A percentile compares a stretch with the other conserved stretches of the same genome.
These are phyloP conservation scores for Condylostylus longicornis DNA, from an alignment of 1,140 invertebrate genomes.

Conservation along the genomic window DNA sequence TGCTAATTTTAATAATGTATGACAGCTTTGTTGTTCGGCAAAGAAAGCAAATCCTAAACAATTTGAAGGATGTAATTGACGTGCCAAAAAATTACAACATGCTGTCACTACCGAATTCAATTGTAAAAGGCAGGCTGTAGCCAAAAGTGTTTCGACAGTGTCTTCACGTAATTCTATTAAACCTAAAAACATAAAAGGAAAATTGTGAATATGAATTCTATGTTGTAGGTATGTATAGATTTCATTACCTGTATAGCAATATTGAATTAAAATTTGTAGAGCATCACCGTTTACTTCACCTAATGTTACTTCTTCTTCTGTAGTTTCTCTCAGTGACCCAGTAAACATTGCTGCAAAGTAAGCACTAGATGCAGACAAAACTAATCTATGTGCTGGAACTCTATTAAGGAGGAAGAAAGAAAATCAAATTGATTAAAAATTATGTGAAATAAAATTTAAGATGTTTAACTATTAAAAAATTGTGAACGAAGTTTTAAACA, in stretches of 20 bases:
- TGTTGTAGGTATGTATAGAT: neutral
- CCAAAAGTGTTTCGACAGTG: conserved; percentile 70
- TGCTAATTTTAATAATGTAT: conserved; percentile 59
- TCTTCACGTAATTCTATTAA: conserved; percentile 61
- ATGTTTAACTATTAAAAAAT: neutral
- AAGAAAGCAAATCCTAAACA: conserved; percentile 85
- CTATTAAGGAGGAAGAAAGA: conserved; percentile 17
- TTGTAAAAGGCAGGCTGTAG: conserved; percentile 75
- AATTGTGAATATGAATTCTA: neutral
- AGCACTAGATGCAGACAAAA: conserved; percentile 78
- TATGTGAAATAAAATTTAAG: neutral
- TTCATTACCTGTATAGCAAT: conserved; percentile 71
- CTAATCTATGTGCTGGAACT: conserved; percentile 49
- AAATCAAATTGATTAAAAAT: neutral
- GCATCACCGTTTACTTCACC: conserved; percentile 73
- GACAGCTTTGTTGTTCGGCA: conserved; percentile 77
- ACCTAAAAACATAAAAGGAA: conserved; percentile 19
- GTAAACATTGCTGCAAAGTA: conserved; percentile 95
- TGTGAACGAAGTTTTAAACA: too few species aligned
- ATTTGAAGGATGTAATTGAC: conserved; percentile 86
- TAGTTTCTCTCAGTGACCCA: conserved; percentile 68
- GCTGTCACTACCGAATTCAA: conserved; percentile 74
- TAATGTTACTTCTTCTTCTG: conserved; percentile 66
- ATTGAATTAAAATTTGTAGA: conserved; percentile 64
- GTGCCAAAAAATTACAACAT: conserved; percentile 77